Percentiles rank a stretch among this genome's conserved stretches.
Conservation (phyloP, 2,797 vertebrate species). For the Hoplostethus mediterraneus region DNA sequence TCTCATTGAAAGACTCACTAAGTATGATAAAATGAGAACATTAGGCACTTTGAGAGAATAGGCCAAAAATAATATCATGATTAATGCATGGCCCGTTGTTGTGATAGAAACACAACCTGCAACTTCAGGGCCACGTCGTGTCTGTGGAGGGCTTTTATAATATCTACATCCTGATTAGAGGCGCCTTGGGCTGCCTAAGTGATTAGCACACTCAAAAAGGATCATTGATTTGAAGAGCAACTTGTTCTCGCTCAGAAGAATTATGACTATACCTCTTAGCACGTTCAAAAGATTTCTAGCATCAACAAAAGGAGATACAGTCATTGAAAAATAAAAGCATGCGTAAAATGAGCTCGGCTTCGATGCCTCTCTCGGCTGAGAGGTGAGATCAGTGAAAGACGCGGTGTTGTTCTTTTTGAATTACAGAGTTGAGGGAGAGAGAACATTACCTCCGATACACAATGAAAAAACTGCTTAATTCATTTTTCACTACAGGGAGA, state of each 20-base stretch:
- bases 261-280: slow-evolving; percentile 37
- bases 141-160: slow-evolving; percentile 49
- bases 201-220: slow-evolving; percentile 59
- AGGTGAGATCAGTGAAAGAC: slow-evolving; percentile 28
- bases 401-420: slow-evolving; percentile 44
- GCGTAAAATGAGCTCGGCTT: slow-evolving; percentile 34
- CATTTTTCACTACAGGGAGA: slow-evolving; percentile 27
- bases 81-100: slow-evolving; percentile 63
- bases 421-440: slow-evolving; percentile 14
- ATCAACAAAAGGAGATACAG: slow-evolving; percentile 42
- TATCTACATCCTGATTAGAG: slow-evolving; percentile 53
- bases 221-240: slow-evolving; percentile 51
- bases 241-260: slow-evolving; percentile 44
- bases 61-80: slow-evolving; percentile 53
- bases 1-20: slow-evolving; percentile 28
- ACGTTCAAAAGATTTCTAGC: slow-evolving; percentile 48
- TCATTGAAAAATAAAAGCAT: slow-evolving; percentile 40
- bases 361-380: slow-evolving; percentile 12
- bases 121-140: slow-evolving; percentile 48
- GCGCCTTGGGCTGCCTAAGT: slow-evolving; percentile 44
- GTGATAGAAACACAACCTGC: slow-evolving; percentile 33
- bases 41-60: slow-evolving; percentile 37
- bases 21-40: slow-evolving; percentile 34
- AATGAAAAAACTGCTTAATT: slow-evolving; percentile 33
- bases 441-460: slow-evolving; percentile 45